Evolutionary conservation across 2,797 vertebrate genomes (phyloP).

Genomic region (Hemitrygon akajei): DNA sequence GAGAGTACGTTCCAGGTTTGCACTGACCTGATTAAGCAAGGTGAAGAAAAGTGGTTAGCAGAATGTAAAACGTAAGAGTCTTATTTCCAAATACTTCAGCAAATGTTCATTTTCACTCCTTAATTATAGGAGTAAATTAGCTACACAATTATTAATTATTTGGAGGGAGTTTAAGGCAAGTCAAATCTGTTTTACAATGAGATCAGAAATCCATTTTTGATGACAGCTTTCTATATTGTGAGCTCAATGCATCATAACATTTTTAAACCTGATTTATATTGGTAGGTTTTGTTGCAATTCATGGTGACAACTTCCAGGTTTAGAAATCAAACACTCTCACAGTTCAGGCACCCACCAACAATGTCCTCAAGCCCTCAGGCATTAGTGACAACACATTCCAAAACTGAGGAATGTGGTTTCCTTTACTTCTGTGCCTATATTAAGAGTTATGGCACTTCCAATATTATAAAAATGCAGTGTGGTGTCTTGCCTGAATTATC

Average conservation of each 20-base stretch:
- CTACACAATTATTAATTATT: background rate
- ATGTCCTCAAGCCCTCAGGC: background rate
- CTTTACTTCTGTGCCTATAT: background rate
- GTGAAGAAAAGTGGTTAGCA: background rate
- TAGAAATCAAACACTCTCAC: background rate
- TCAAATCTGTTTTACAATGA: background rate
- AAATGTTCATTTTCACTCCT: background rate
- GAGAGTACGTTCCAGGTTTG: conserved; percentile 82
- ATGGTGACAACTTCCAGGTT: background rate
- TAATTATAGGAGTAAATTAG: background rate
- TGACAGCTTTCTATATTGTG: background rate
- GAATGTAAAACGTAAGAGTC: too few relatives aligned
- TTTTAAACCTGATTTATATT: background rate
- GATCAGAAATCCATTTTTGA: background rate
- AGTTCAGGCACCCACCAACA: too few relatives aligned
- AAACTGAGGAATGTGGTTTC: background rate
- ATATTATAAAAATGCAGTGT: background rate
- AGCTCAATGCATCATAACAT: background rate
- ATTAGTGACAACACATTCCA: too few relatives aligned
- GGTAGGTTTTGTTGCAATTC: background rate
- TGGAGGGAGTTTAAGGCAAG: background rate
- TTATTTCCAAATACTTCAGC: background rate
- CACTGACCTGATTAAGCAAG: conserved; percentile 69
- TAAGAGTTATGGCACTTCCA: background rate
- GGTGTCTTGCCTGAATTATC: background rate